phyloP scores from a whole-genome alignment of 1,140 invertebrate genomes.

The Venturia canescens region DNA sequence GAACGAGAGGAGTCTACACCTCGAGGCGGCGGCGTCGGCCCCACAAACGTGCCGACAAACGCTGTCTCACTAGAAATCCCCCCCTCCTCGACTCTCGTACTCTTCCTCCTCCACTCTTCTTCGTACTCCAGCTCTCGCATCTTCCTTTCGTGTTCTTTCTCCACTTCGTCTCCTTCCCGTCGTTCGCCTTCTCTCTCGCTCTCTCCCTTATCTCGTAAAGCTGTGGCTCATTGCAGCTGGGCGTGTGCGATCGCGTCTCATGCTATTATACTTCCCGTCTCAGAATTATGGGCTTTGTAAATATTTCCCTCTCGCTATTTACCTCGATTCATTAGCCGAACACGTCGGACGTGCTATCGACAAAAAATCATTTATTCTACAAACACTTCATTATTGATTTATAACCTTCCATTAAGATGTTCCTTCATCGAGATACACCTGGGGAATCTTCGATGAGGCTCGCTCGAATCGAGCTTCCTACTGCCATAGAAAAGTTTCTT shows the following conservation, averaged over 20 bases:
- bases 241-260: slow-evolving; percentile 31
- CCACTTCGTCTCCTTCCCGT: slow-evolving; percentile 31
- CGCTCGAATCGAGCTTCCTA: no score
- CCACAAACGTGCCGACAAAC: slow-evolving; percentile 75
- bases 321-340: slow-evolving; percentile 27
- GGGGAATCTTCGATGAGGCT: no score
- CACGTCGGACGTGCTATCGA: not conserved
- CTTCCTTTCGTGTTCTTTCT: slow-evolving; percentile 24
- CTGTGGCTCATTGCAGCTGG: slow-evolving; percentile 37
- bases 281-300: slow-evolving; percentile 56
- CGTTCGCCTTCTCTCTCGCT: slow-evolving; percentile 8
- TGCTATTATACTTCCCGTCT: slow-evolving; percentile 28
- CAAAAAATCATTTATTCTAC: not conserved
- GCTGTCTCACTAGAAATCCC: slow-evolving; percentile 68
- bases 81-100: slow-evolving; percentile 51
- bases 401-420: not conserved
- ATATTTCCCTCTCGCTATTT: slow-evolving; percentile 9
- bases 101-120: slow-evolving; percentile 43
- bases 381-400: not conserved
- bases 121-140: not conserved
- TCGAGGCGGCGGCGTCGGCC: slow-evolving; percentile 69
- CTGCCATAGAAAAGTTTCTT: no score
- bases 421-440: no score
- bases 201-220: slow-evolving; percentile 27
- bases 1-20: slow-evolving; percentile 57